Percentiles rank a stretch among this genome's conserved stretches.
These are phyloP conservation scores for Cordilura impudica DNA, from an alignment of 2,888 invertebrate genomes.

Conservation along the genomic window DNA sequence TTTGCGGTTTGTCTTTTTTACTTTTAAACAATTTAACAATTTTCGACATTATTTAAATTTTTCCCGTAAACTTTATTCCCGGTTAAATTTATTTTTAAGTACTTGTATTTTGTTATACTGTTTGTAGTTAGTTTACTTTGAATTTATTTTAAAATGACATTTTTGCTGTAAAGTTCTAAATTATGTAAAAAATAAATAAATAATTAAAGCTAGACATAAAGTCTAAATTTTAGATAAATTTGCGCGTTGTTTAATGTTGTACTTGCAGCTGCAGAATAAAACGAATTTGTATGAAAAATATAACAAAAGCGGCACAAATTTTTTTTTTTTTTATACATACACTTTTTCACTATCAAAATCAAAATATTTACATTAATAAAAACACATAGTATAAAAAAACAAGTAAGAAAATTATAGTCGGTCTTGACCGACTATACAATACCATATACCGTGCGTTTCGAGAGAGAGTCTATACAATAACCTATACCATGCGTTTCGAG, in stretches of 20 bases:
- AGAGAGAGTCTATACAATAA: too few species aligned
- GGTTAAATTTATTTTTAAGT: neutral
- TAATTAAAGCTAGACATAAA: neutral
- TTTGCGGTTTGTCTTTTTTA: slow-evolving; percentile 73
- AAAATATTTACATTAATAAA: slow-evolving; percentile 52
- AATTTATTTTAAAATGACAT: neutral
- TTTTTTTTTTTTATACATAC: neutral
- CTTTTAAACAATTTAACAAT: slow-evolving; percentile 68
- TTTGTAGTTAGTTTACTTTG: neutral
- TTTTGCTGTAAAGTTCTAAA: slow-evolving; percentile 16
- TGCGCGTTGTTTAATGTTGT: slow-evolving; percentile 48
- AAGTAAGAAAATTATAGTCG: too few species aligned
- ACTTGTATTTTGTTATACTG: neutral
- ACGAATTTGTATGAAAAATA: slow-evolving; percentile 32
- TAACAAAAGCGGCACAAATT: slow-evolving; percentile 32
- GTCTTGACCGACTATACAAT: too few species aligned
- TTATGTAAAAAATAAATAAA: neutral
- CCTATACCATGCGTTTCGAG: too few species aligned
- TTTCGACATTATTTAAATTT: slow-evolving; percentile 68
- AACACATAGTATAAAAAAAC: slow-evolving; percentile 14
- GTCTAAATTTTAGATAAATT: neutral
- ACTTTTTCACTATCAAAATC: slow-evolving; percentile 44
- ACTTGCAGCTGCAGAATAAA: slow-evolving; percentile 43
- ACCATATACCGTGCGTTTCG: too few species aligned
- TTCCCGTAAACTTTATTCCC: slow-evolving; percentile 15